Evolutionary conservation across 1,140 invertebrate genomes (phyloP).

Genomic region (Diachasma alloeum): DNA sequence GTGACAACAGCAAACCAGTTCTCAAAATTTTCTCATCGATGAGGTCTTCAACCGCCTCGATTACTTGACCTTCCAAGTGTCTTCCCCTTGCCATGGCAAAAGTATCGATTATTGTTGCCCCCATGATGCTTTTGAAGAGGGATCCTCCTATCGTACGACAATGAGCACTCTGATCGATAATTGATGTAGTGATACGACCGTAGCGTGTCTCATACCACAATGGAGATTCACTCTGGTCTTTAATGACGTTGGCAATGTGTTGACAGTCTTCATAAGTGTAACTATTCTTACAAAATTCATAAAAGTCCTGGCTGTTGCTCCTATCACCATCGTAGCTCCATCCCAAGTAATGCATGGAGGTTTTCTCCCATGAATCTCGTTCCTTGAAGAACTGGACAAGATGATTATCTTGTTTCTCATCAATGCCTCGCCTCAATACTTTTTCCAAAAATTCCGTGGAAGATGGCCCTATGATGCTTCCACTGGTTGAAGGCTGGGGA

Average conservation of each 20-base stretch:
- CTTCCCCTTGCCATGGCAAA: constrained; percentile 45
- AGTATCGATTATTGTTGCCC: constrained; percentile 43
- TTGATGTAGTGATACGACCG: constrained; percentile 58
- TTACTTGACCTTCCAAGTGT: constrained; percentile 46
- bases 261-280: constrained; percentile 30
- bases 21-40: constrained; percentile 18
- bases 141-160: constrained; percentile 52
- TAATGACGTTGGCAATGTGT: constrained; percentile 29
- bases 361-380: too few relatives aligned
- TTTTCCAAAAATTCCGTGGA: too few relatives aligned
- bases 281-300: background rate
- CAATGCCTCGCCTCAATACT: too few relatives aligned
- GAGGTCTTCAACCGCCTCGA: constrained; percentile 30
- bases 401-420: too few relatives aligned
- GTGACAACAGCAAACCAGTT: constrained; percentile 35
- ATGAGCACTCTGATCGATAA: constrained; percentile 48
- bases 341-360: too few relatives aligned
- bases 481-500: too few relatives aligned
- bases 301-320: too few relatives aligned
- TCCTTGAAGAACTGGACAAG: too few relatives aligned
- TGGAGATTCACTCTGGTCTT: too few relatives aligned
- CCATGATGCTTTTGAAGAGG: constrained; percentile 48
- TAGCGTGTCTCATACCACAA: constrained; percentile 51
- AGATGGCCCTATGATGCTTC: too few relatives aligned
- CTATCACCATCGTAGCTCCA: too few relatives aligned